These are phyloP conservation scores for Caloenas nicobarica DNA, from an alignment of 2,113 vertebrate genomes.

Conservation along the genomic window DNA sequence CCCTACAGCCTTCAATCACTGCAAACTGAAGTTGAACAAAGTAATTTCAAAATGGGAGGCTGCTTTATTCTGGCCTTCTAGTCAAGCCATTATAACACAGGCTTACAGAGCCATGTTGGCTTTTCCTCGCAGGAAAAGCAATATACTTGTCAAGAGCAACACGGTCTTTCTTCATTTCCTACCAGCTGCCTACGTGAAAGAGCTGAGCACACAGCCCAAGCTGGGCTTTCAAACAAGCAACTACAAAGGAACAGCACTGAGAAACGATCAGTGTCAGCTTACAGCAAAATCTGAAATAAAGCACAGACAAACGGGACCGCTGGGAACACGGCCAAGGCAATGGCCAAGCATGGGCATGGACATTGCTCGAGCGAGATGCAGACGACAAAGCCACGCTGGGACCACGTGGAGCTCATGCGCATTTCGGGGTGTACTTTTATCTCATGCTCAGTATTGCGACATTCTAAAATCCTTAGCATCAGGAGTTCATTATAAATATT, in stretches of 20 bases:
- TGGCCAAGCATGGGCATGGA: background rate
- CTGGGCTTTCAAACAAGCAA: background rate
- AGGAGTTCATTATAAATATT: conserved; percentile 60
- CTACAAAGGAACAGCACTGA: conserved; percentile 2
- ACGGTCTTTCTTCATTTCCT: conserved; percentile 1
- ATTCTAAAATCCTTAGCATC: conserved; percentile 66
- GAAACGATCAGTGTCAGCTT: background rate
- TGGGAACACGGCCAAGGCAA: background rate
- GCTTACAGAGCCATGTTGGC: conserved; percentile 3
- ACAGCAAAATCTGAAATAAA: background rate
- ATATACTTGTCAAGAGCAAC: background rate
- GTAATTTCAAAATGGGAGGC: conserved; percentile 35
- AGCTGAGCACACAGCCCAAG: conserved; percentile 13
- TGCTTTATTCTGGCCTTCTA: conserved; percentile 34
- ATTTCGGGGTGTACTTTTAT: conserved; percentile 37
- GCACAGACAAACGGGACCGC: background rate
- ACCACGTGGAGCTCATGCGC: conserved; percentile 49
- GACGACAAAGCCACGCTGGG: conserved; percentile 49
- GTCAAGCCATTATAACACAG: background rate
- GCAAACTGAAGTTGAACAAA: conserved; percentile 15
- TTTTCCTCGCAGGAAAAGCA: conserved; percentile 4
- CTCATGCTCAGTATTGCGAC: conserved; percentile 60
- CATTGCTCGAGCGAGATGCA: background rate
- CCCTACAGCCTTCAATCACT: conserved; percentile 41
- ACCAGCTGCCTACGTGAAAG: background rate